Base-by-base conservation (phyloP, 2,113 vertebrate species). In the Pao palembangensis region DNA sequence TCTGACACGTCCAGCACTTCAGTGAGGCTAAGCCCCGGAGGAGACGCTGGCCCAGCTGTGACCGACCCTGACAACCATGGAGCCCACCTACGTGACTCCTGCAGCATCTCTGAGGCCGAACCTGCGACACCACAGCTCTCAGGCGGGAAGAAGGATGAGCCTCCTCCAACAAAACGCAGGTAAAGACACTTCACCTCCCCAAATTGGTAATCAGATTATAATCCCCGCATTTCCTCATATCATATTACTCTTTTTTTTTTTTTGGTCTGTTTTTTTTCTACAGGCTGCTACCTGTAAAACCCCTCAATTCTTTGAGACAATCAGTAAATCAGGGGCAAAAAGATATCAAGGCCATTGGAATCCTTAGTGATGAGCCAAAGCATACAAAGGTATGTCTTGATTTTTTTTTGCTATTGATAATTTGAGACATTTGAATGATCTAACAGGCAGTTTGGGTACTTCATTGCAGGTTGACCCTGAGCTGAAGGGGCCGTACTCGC, bases 261-360 rank as follows among this genome's bases (percentile, higher is more conserved):
- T 46, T 42, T 0, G 1, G 31, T 25, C 6, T 20, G 43, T 43
- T 54, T 69, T 1, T 44, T 0, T 82, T 58, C 61, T 78, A 20
- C 83, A 99, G 97, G 68, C 93, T 91, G 64, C 95, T 94, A 56
- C 93, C 94, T 1, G 97, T 99, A 72, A 98, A 94, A 81, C 96
- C 96, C 0, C 91, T 98, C 88, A 94, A 85, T 51, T 8, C 93
- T 19, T 57, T 75, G 42, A 87, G 91, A 47, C 89, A 81, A 75
- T 89, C 87, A 31, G 7, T 80, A 3, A 38, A 17, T 71, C 73
- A 82, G 58, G 85, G 80, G 20, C 90, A 87, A 58, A 92, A 57
- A 8, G 62, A 67, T 38, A 49, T 13, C 28, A 68, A 60, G 52
- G 59, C 64, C 14, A 12, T 50, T 19, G 69, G 52, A 41, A 52